These are phyloP conservation scores for Stomatorhinus walkeri DNA, from an alignment of 2,797 vertebrate genomes.

Conservation along the genomic window DNA sequence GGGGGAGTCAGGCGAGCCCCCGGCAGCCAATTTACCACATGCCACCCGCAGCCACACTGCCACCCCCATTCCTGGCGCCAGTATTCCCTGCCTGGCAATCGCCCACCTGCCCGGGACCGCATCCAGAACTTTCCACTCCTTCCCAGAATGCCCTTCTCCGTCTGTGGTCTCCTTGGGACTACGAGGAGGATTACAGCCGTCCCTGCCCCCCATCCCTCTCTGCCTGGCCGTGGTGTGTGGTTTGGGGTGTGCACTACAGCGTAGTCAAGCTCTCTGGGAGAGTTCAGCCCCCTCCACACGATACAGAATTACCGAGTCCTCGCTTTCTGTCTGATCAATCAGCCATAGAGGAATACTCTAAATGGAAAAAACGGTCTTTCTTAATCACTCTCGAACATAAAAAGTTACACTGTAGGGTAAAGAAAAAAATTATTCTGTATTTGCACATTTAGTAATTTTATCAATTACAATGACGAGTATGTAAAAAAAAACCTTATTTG, in stretches of 20 bases:
- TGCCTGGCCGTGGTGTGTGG: not conserved
- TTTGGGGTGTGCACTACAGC: not conserved
- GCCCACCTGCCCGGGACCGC: not conserved
- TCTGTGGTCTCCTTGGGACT: not conserved
- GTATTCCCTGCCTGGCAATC: not conserved
- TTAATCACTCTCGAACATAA: not conserved
- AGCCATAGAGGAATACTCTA: not conserved
- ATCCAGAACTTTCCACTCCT: not conserved
- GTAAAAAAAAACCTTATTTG: not conserved
- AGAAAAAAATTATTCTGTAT: not conserved
- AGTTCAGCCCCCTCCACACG: not conserved
- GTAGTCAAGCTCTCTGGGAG: not conserved
- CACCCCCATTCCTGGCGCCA: not conserved
- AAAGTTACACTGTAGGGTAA: not conserved
- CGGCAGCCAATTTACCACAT: not conserved
- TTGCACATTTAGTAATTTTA: not conserved
- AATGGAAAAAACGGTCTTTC: not conserved
- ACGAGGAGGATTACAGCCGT: not conserved
- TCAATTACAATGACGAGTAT: not conserved
- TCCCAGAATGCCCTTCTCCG: conserved; percentile 3
- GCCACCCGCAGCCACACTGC: not conserved
- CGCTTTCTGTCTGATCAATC: not conserved
- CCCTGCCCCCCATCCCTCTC: not conserved
- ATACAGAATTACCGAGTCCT: not conserved
- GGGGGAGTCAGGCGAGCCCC: not conserved